These are phyloP conservation scores for Torymus aiolomorphi DNA, from an alignment of 2,888 invertebrate species.

Conservation along the genomic window DNA sequence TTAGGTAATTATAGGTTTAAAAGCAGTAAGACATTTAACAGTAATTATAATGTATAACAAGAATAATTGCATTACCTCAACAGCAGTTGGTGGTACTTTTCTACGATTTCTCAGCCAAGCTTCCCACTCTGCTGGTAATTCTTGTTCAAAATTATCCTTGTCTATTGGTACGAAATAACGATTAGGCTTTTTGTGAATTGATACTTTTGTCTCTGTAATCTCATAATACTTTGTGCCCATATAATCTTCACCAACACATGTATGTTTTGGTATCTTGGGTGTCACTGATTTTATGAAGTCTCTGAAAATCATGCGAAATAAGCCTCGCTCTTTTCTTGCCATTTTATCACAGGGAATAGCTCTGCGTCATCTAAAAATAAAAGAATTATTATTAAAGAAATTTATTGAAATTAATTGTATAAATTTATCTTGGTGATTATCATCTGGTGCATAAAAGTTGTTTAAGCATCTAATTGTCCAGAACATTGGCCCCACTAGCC, in stretches of 20 bases:
- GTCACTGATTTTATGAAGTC: conserved; percentile 81
- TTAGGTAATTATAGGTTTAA: not conserved
- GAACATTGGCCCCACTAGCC: no score
- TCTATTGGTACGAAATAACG: conserved; percentile 86
- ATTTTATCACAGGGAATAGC: conserved; percentile 58
- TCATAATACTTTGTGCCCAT: conserved; percentile 90
- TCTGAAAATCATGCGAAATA: conserved; percentile 76
- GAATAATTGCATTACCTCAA: conserved; percentile 78
- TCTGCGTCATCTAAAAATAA: conserved; percentile 28
- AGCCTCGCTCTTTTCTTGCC: conserved; percentile 66
- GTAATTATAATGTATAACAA: conserved; percentile 1
- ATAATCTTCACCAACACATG: conserved; percentile 84
- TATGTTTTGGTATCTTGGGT: conserved; percentile 68
- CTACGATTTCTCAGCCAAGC: conserved; percentile 85
- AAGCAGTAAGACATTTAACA: not conserved
- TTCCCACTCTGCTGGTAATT: conserved; percentile 92
- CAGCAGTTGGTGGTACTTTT: conserved; percentile 82
- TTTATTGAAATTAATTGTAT: no score
- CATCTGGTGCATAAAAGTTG: no score
- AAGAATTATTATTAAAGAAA: no score
- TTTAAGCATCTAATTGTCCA: no score
- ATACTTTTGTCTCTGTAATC: conserved; percentile 70
- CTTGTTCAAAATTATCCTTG: conserved; percentile 82
- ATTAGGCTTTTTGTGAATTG: conserved; percentile 77
- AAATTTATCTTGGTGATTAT: no score